A percentile compares a stretch with the other conserved stretches of the same genome.
Conservation (phyloP, 1,140 invertebrate genomes). For the Drosophila bocqueti region DNA sequence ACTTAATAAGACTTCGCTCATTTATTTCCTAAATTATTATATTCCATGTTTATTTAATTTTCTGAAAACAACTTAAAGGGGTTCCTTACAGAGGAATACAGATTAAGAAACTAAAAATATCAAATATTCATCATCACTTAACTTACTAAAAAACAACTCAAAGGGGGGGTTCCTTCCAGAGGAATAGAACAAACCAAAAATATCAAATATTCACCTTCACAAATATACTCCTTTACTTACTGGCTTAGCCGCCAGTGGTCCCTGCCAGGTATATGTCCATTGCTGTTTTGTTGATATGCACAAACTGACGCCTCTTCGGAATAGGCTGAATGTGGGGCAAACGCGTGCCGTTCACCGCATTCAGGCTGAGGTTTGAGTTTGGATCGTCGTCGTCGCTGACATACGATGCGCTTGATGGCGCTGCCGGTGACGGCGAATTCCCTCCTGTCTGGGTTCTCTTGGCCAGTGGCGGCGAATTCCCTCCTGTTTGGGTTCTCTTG, state of each 20-base stretch:
- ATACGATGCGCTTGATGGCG: background rate
- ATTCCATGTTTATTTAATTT: too few relatives aligned
- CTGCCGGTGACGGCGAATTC: too few relatives aligned
- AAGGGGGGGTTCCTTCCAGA: too few relatives aligned
- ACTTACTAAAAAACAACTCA: too few relatives aligned
- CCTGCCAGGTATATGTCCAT: conserved; percentile 69
- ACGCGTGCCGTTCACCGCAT: conserved; percentile 68
- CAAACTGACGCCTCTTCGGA: conserved; percentile 47
- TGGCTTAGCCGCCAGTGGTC: conserved; percentile 57
- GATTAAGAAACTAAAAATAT: background rate
- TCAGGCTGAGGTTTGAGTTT: conserved; percentile 51
- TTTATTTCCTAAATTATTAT: background rate
- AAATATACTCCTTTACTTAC: background rate
- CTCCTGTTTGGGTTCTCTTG: too few relatives aligned
- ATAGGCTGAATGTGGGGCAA: conserved; percentile 65
- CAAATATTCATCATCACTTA: too few relatives aligned
- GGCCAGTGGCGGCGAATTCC: background rate
- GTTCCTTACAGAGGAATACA: background rate
- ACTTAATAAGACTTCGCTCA: too few relatives aligned
- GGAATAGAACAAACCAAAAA: too few relatives aligned
- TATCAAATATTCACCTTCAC: too few relatives aligned
- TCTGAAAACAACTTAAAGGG: too few relatives aligned
- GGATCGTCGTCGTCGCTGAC: conserved; percentile 53
- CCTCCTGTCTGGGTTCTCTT: background rate
- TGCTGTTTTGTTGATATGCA: conserved; percentile 21